Conservation (phyloP, 2,888 invertebrate genomes). For the Pharmacophagus antenor region DNA sequence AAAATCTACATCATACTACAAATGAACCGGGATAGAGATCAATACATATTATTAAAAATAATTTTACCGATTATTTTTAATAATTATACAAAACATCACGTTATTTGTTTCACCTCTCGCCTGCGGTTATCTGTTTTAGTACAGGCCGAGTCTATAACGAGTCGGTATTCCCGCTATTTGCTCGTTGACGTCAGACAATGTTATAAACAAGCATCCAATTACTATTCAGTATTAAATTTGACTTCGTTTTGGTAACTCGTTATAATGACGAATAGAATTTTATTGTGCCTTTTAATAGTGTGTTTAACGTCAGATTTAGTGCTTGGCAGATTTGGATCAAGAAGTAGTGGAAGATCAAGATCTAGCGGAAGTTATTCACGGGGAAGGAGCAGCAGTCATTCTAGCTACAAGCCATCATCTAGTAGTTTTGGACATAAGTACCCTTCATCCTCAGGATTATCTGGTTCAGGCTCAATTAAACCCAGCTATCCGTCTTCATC, state of each 20-base stretch:
- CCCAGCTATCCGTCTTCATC: conserved; percentile 30
- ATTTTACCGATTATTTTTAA: not conserved
- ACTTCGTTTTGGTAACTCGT: conserved; percentile 40
- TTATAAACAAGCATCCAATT: conserved; percentile 39
- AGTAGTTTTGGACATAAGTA: conserved; percentile 25
- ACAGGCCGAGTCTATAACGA: conserved; percentile 1
- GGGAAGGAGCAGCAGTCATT: conserved; percentile 26
- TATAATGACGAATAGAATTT: conserved; percentile 58
- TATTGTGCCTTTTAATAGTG: conserved; percentile 58
- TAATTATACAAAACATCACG: conserved; percentile 11
- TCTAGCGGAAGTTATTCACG: conserved; percentile 27
- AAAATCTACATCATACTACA: not conserved
- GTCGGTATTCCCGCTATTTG: conserved; percentile 41
- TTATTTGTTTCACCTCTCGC: conserved; percentile 29
- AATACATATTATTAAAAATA: not conserved
- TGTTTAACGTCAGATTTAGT: conserved; percentile 47
- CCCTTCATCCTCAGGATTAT: conserved; percentile 35
- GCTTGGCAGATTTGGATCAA: conserved; percentile 42
- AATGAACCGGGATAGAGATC: not conserved
- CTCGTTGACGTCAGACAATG: conserved; percentile 39
- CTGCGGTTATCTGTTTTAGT: conserved; percentile 18
- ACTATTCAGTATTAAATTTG: conserved; percentile 39
- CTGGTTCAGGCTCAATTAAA: conserved; percentile 32
- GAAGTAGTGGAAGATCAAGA: conserved; percentile 28
- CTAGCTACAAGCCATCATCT: conserved; percentile 29